These are phyloP conservation scores for Nomada ferruginata DNA, from an alignment of 2,888 invertebrate species.

Conservation along the genomic window DNA sequence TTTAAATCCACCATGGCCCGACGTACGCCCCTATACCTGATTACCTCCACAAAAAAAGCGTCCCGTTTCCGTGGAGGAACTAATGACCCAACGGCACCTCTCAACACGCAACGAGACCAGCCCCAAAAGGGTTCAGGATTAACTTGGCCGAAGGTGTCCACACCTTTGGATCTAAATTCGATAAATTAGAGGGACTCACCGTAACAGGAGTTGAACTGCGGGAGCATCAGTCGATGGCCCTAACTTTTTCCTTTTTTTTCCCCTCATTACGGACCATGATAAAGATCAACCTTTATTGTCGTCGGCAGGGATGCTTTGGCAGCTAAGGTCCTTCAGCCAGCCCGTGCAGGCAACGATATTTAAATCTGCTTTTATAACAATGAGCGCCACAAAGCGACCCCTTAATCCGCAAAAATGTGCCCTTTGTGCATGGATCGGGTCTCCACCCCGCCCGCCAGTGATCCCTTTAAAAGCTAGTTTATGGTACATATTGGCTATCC, in stretches of 20 bases:
- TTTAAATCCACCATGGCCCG: too few species aligned
- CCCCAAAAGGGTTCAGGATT: constrained; percentile 8
- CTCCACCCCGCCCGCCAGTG: constrained; percentile 54
- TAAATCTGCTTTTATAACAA: constrained; percentile 66
- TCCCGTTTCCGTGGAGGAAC: constrained; percentile 5
- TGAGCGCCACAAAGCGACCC: constrained; percentile 59
- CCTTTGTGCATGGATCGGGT: constrained; percentile 61
- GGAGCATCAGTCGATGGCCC: constrained; percentile 19
- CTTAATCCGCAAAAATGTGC: constrained; percentile 78
- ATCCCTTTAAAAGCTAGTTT: constrained; percentile 80
- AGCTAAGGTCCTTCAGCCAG: constrained; percentile 7
- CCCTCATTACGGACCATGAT: constrained; percentile 56
- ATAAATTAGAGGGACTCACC: constrained; percentile 35
- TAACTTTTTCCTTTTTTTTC: constrained; percentile 22
- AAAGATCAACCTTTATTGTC: constrained; percentile 59
- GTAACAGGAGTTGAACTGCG: constrained; percentile 6
- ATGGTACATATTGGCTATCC: constrained; percentile 50
- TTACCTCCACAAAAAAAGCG: constrained; percentile 3
- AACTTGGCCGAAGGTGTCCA: not conserved
- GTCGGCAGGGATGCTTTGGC: constrained; percentile 11
- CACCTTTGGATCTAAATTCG: constrained; percentile 35
- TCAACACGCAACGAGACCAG: not conserved
- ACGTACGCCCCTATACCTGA: not conserved
- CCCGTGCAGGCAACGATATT: constrained; percentile 44
- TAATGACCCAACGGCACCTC: not conserved